These are phyloP conservation scores for Coptodon bakossiorum DNA, from an alignment of 2,113 vertebrate genomes.

Conservation along the genomic window DNA sequence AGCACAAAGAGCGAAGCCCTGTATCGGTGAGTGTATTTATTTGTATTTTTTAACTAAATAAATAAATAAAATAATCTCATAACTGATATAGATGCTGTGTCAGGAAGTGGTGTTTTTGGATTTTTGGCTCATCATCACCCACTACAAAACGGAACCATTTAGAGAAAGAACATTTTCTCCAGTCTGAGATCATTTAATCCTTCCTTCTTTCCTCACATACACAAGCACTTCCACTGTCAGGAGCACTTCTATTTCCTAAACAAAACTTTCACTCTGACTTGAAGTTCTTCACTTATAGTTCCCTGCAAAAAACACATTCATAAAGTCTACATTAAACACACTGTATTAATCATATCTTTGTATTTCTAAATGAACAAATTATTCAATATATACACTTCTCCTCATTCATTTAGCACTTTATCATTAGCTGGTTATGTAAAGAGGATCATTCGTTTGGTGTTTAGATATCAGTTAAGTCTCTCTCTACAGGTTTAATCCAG, in stretches of 20 bases:
- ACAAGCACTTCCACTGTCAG: not conserved
- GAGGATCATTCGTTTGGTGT: not conserved
- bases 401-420: not conserved
- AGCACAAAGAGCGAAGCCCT: fast-evolving
- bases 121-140: not conserved
- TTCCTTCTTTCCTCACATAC: not conserved
- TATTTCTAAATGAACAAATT: not conserved
- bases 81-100: not conserved
- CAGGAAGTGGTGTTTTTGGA: not conserved
- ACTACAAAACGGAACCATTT: not conserved
- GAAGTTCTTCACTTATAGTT: not conserved
- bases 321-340: not conserved
- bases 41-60: no score
- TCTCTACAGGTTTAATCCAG: not conserved
- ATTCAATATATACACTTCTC: not conserved
- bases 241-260: not conserved
- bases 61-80: not conserved
- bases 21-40: fast-evolving
- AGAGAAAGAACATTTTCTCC: not conserved
- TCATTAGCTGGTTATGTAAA: not conserved
- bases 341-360: not conserved
- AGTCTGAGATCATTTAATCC: not conserved
- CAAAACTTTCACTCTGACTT: not conserved
- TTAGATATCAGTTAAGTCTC: not conserved
- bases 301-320: not conserved